These are phyloP conservation scores for Melipona quadrifasciata DNA, from an alignment of 1,140 invertebrate genomes.

Conservation along the genomic window DNA sequence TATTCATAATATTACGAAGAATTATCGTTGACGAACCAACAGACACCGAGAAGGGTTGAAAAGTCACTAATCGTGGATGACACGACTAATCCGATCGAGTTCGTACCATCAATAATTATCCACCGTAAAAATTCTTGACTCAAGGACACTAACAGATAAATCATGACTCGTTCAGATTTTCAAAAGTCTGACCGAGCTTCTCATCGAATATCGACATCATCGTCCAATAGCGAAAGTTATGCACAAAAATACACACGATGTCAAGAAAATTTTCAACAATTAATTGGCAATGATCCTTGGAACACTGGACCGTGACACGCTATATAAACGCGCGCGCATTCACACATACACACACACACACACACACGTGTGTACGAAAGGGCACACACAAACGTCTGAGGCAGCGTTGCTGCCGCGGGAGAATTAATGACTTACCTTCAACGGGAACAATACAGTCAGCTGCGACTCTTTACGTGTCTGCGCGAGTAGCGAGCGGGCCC, in stretches of 20 bases:
- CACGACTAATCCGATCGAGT: too few relatives aligned
- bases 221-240: neutral
- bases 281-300: constrained; percentile 58
- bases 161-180: neutral
- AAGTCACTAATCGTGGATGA: neutral
- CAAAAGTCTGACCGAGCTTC: neutral
- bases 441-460: constrained; percentile 79
- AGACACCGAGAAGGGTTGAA: too few relatives aligned
- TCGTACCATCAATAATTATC: neutral
- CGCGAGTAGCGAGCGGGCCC: constrained; percentile 63
- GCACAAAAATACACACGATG: neutral
- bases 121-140: too few relatives aligned
- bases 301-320: neutral
- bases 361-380: neutral
- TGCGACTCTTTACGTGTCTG: constrained; percentile 75
- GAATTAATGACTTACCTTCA: constrained; percentile 79
- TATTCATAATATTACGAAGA: too few relatives aligned
- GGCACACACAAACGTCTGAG: constrained; percentile 12
- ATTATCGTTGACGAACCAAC: too few relatives aligned
- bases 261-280: constrained; percentile 36
- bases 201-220: neutral
- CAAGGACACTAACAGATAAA: neutral
- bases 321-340: neutral
- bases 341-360: too few relatives aligned
- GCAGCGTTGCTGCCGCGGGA: constrained; percentile 60